Conservation (phyloP, 2,113 vertebrate species). For the Cephalopholis sonnerati region DNA sequence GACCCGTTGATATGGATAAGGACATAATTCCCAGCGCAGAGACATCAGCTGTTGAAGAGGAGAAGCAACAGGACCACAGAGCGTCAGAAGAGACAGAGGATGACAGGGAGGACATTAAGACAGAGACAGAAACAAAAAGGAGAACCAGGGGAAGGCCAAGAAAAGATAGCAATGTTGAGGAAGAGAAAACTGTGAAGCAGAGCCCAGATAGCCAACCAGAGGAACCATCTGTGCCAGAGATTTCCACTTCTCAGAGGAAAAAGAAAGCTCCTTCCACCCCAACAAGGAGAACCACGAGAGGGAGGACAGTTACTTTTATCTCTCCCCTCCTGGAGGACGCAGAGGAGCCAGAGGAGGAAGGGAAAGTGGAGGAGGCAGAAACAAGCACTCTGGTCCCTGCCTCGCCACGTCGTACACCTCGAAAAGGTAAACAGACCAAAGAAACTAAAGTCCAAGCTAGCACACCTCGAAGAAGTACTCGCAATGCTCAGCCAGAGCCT, state of each 20-base stretch:
- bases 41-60: not conserved
- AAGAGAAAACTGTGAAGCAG: conserved; percentile 25
- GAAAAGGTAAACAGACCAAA: conserved; percentile 61
- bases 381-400: conserved; percentile 51
- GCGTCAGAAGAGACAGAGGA: conserved; percentile 5
- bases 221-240: conserved; percentile 31
- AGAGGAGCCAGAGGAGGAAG: conserved; percentile 70
- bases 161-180: conserved; percentile 27
- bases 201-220: conserved; percentile 27
- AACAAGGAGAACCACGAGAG: conserved; percentile 80
- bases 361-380: conserved; percentile 60
- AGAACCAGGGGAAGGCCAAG: not conserved
- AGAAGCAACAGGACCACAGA: not conserved
- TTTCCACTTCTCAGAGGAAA: conserved; percentile 39
- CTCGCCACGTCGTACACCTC: conserved; percentile 65
- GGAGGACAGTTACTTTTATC: conserved; percentile 71
- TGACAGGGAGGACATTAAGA: not conserved
- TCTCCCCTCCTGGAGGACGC: conserved; percentile 62
- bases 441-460: conserved; percentile 19
- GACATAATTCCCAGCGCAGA: not conserved
- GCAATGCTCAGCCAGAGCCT: conserved; percentile 43
- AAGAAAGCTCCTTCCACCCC: conserved; percentile 71
- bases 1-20: not conserved
- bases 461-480: conserved; percentile 68
- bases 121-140: not conserved